Base-by-base conservation (phyloP, 92 coral and sea anemone genomes). In the Epizoanthus rinbou region DNA sequence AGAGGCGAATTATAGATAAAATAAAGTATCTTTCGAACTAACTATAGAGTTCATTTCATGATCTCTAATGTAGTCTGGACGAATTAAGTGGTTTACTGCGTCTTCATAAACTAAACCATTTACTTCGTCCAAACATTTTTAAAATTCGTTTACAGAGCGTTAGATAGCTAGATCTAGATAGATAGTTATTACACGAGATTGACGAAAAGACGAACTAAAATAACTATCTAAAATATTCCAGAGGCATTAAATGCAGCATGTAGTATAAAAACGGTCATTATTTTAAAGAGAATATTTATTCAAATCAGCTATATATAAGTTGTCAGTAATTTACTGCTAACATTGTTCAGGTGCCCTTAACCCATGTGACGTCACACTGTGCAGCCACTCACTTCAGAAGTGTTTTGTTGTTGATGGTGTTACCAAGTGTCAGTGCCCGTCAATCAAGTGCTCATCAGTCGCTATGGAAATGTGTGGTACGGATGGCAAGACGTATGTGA, bases 401-500 rank as follows among this genome's bases (percentile, higher is more conserved):
- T 92, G 95, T 64, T 56, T 70, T 14, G 84, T 59, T 25, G 70
- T 58, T 10, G 75, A 85, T 21, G 82, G 71, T 33, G 80, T 54
- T 0, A 84, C 89, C 3, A 75, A 70, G 14, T 92, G 95, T 81
- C 84, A 74, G 23, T 92, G 95, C 31, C 89, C 88, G 25, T 6
- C 66, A 2, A 43, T 73, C 33, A 58, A 74, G 13, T 87, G 90
- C 37, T 69, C 91, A 0, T 53, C 84, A 63, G 83, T 74, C 15
- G 85, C 83, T 80, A 69, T 52, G 10, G 91, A 89, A 23, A 91
- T 92, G 21, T 92, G 95, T 80, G 95, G 90, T 23, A 86, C 95
- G n/a, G 91, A 92, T 67, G 93, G 95, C 9, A 83, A 80, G 73
- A 87, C 93, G 4, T 90, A 92, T 74, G 64, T 88, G n/a, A 92